Conservation (phyloP, 2,113 vertebrate species). For the Acanthochromis polyacanthus region DNA sequence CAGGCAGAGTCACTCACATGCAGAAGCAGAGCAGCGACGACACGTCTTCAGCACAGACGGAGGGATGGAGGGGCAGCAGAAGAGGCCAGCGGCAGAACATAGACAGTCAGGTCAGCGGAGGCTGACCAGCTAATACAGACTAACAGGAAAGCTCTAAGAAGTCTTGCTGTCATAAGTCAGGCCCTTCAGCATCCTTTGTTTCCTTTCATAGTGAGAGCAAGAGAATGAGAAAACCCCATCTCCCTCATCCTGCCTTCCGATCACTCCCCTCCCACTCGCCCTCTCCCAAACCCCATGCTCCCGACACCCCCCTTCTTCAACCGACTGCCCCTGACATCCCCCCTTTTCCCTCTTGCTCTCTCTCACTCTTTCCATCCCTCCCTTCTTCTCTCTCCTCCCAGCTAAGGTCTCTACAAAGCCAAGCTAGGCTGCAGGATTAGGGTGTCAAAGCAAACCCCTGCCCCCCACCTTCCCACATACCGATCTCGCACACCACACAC, state of each 20-base stretch:
- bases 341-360: slow-evolving; percentile 25
- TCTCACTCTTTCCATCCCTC: slow-evolving; percentile 51
- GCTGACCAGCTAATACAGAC: slow-evolving; percentile 40
- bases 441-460: slow-evolving; percentile 77
- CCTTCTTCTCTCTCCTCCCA: slow-evolving; percentile 57
- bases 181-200: slow-evolving; percentile 78
- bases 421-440: slow-evolving; percentile 75
- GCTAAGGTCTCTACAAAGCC: slow-evolving; percentile 74
- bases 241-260: slow-evolving; percentile 65
- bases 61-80: slow-evolving; percentile 22
- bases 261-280: slow-evolving; percentile 60
- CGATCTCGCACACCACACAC: slow-evolving; percentile 34
- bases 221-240: slow-evolving; percentile 69
- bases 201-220: slow-evolving; percentile 66
- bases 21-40: slow-evolving; percentile 40
- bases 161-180: slow-evolving; percentile 66
- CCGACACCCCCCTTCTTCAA: slow-evolving; percentile 25
- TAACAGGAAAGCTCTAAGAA: slow-evolving; percentile 33
- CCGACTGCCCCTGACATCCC: slow-evolving; percentile 46
- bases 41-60: slow-evolving; percentile 42
- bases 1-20: slow-evolving; percentile 67
- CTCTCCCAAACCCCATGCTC: slow-evolving; percentile 45
- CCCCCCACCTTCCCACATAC: slow-evolving; percentile 69
- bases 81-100: slow-evolving; percentile 24
- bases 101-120: slow-evolving; percentile 33